phyloP scores from a whole-genome alignment of 2,113 vertebrate species.

The Stigmatopora nigra region DNA sequence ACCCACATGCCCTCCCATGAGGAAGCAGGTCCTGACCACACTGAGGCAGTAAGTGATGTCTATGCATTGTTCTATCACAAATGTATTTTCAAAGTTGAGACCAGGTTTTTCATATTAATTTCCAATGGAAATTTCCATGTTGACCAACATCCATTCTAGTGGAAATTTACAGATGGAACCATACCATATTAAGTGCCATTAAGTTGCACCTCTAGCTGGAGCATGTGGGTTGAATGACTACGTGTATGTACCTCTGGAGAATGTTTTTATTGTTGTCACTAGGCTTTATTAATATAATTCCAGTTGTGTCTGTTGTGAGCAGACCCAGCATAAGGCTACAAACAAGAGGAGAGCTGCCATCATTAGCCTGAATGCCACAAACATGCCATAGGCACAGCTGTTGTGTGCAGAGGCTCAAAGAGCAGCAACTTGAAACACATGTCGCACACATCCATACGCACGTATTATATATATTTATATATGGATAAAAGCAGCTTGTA shows the following conservation, averaged over 20 bases:
- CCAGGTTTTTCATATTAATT: not conserved
- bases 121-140: not conserved
- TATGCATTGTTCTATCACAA: too few relatives aligned
- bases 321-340: slow-evolving; percentile 58
- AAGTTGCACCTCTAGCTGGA: not conserved
- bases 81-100: not conserved
- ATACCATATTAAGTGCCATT: not conserved
- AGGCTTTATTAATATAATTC: slow-evolving; percentile 48
- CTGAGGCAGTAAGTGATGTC: too few relatives aligned
- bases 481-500: slow-evolving; percentile 53
- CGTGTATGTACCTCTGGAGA: slow-evolving; percentile 15
- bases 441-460: not conserved
- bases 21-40: too few relatives aligned
- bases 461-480: not conserved
- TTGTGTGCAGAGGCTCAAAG: slow-evolving; percentile 24
- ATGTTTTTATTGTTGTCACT: slow-evolving; percentile 45
- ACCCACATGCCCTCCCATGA: too few relatives aligned
- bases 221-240: slow-evolving; percentile 8
- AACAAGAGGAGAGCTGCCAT: slow-evolving; percentile 39
- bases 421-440: not conserved
- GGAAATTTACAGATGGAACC: not conserved
- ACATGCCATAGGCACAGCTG: slow-evolving; percentile 50
- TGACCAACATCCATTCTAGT: not conserved
- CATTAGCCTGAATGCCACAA: slow-evolving; percentile 47
- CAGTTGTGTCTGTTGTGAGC: slow-evolving; percentile 46